Evolutionary conservation across 2,797 vertebrate genomes (phyloP).

Genomic region (Acrossocheilus fasciatus): DNA sequence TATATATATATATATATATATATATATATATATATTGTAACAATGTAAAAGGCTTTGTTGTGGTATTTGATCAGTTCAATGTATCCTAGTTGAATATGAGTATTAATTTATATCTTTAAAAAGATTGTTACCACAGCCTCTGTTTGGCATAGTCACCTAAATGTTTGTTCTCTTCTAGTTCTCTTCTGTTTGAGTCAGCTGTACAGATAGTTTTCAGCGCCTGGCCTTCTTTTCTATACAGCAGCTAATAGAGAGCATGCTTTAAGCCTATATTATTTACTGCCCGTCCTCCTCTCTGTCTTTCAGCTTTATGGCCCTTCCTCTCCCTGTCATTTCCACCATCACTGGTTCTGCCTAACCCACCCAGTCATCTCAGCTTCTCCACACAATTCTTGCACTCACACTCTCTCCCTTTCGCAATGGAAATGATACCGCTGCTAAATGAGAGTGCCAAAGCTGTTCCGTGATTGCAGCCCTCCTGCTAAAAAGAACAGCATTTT

Average conservation of each 20-base stretch:
- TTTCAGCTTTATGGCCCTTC: constrained; percentile 32
- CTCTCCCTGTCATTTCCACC: constrained; percentile 38
- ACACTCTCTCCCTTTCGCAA: constrained; percentile 1
- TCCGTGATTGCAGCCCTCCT: constrained; percentile 49
- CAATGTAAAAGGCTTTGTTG: no score
- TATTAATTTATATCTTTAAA: no score
- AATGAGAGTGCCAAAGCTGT: constrained; percentile 49
- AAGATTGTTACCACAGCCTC: not conserved
- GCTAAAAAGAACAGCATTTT: constrained; percentile 55
- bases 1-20: no score
- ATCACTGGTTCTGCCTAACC: constrained; percentile 46
- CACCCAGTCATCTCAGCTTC: constrained; percentile 25
- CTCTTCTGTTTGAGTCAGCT: constrained; percentile 8
- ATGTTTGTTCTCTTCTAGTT: not conserved
- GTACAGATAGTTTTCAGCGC: not conserved
- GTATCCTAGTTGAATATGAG: no score
- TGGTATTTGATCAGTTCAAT: no score
- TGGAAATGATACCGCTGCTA: constrained; percentile 46
- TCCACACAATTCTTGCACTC: constrained; percentile 1
- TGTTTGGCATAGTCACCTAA: constrained; percentile 3
- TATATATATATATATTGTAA: no score
- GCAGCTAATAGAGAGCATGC: constrained; percentile 2
- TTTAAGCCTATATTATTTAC: constrained; percentile 47
- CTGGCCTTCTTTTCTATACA: constrained; percentile 13
- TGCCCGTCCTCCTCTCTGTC: constrained; percentile 12